phyloP scores from a whole-genome alignment of 1,140 invertebrate genomes.

The Cotesia typhae region DNA sequence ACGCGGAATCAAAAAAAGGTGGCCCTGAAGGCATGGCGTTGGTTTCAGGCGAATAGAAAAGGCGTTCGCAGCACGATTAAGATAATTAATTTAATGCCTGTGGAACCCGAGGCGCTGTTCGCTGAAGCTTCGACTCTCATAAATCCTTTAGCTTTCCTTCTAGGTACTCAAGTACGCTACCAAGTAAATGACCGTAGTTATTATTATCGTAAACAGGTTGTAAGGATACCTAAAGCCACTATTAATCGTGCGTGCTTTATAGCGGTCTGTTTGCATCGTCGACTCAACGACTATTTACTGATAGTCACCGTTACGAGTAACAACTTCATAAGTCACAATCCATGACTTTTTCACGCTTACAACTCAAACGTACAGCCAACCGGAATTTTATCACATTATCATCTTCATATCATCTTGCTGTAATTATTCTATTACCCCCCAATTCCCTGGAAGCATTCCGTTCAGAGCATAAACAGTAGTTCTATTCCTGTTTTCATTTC shows the following conservation, averaged over 20 bases:
- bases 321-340: slow-evolving; percentile 35
- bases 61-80: slow-evolving; percentile 58
- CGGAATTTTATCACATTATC: neutral
- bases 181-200: slow-evolving; percentile 34
- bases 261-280: slow-evolving; percentile 4
- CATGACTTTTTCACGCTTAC: slow-evolving; percentile 13
- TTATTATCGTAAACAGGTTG: slow-evolving; percentile 36
- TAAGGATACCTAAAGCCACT: slow-evolving; percentile 17
- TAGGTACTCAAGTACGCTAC: slow-evolving; percentile 8
- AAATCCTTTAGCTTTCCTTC: slow-evolving; percentile 20
- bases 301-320: slow-evolving; percentile 31
- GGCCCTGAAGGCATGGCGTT: slow-evolving; percentile 5
- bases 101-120: slow-evolving; percentile 40
- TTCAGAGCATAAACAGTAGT: too few species aligned
- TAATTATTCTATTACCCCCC: neutral
- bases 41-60: slow-evolving; percentile 42
- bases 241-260: slow-evolving; percentile 25
- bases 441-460: too few species aligned
- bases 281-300: slow-evolving; percentile 23
- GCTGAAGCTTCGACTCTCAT: slow-evolving; percentile 33
- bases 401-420: neutral
- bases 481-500: too few species aligned
- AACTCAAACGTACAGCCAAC: slow-evolving; percentile 11
- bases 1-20: slow-evolving; percentile 11
- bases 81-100: slow-evolving; percentile 59